Percentiles rank a stretch among this genome's conserved stretches.
These are phyloP conservation scores for Cyanoliseus patagonus DNA, from an alignment of 2,113 vertebrate genomes.

Conservation along the genomic window DNA sequence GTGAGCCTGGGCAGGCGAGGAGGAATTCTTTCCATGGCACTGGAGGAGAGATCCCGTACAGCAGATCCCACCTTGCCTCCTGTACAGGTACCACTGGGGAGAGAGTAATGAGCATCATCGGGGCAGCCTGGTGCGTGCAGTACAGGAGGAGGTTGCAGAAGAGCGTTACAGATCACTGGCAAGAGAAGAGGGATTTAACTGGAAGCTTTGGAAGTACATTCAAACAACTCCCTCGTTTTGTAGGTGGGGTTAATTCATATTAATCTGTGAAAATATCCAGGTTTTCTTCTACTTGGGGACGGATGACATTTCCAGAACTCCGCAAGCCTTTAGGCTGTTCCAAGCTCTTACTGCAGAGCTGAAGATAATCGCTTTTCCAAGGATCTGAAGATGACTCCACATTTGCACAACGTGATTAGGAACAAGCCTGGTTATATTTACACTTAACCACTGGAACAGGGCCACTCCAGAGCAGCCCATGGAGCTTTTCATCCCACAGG, in stretches of 20 bases:
- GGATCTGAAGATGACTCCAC: background rate
- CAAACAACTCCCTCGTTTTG: background rate
- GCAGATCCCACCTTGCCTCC: background rate
- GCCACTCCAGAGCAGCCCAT: background rate
- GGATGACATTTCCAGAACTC: slow-evolving; percentile 14
- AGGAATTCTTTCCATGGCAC: background rate
- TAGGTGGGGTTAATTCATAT: background rate
- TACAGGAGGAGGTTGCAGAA: background rate
- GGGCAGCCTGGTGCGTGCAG: rapidly evolving
- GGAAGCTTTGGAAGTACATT: background rate
- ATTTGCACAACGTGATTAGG: background rate
- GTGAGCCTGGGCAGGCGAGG: rapidly evolving
- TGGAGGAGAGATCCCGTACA: background rate
- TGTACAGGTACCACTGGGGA: background rate
- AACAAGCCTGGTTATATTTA: background rate
- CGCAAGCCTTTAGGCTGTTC: background rate
- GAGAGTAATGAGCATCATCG: background rate
- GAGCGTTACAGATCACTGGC: background rate
- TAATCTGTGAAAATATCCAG: background rate
- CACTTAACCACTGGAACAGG: background rate
- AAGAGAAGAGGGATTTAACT: background rate
- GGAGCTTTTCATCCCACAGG: background rate
- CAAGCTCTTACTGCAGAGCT: background rate
- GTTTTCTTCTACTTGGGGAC: background rate
- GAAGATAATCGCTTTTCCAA: slow-evolving; percentile 43